Conservation (phyloP, 2,113 vertebrate genomes). For the Neotoma lepida region DNA sequence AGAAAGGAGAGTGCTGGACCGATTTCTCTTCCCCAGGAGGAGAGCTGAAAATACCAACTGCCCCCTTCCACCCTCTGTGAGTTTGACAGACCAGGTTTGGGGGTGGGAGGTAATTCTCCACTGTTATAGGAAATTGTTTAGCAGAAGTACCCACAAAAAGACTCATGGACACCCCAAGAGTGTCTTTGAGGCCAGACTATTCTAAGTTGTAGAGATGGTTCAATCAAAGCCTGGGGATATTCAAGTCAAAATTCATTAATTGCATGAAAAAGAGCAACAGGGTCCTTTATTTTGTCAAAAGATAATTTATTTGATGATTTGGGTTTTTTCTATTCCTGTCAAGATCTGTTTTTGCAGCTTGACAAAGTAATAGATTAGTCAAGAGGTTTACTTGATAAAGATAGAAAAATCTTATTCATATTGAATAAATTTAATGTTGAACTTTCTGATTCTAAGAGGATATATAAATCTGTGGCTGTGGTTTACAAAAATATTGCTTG, state of each 20-base stretch:
- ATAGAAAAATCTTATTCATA: constrained; percentile 36
- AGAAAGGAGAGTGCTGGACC: background rate
- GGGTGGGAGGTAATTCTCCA: background rate
- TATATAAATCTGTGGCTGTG: background rate
- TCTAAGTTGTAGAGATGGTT: constrained; percentile 43
- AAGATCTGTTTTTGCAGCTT: constrained; percentile 24
- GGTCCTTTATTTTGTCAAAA: constrained; percentile 1
- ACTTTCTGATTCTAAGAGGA: constrained; percentile 37
- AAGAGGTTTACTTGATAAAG: constrained; percentile 51
- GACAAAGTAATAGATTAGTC: constrained; percentile 36
- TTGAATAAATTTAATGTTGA: constrained; percentile 38
- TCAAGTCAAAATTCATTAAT: constrained; percentile 34
- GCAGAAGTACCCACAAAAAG: constrained; percentile 21
- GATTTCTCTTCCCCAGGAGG: background rate
- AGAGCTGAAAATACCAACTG: background rate
- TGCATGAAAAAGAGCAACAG: constrained; percentile 38
- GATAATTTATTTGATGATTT: constrained; percentile 29
- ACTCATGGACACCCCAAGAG: background rate
- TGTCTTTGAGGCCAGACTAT: constrained; percentile 1
- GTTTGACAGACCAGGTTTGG: constrained; percentile 17
- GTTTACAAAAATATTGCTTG: background rate
- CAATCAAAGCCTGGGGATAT: constrained; percentile 26
- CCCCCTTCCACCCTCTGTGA: background rate
- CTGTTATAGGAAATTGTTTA: background rate
- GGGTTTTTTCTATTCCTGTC: constrained; percentile 46